Evolutionary conservation across 2,888 invertebrate species (phyloP).

Genomic region (Hybos culiciformis): DNA sequence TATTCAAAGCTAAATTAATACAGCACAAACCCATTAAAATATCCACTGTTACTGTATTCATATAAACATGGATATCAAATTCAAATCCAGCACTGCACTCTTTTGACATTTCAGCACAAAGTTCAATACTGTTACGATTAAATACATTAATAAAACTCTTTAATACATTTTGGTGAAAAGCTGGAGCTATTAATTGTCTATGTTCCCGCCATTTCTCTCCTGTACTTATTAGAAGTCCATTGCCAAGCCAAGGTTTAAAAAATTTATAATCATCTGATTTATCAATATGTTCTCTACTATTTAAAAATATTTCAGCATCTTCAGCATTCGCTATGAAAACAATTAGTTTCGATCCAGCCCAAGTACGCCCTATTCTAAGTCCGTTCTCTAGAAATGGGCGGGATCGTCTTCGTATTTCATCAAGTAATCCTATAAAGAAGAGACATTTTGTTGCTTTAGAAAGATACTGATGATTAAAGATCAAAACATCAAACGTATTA

Average conservation of each 20-base stretch:
- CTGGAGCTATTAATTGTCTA: slow-evolving; percentile 70
- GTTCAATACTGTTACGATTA: slow-evolving; percentile 57
- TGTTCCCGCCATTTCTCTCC: slow-evolving; percentile 69
- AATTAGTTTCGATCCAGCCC: slow-evolving; percentile 55
- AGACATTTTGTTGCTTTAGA: too few relatives aligned
- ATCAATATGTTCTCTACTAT: slow-evolving; percentile 60
- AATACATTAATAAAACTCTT: slow-evolving; percentile 67
- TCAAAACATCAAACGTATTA: too few relatives aligned
- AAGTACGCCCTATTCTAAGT: slow-evolving; percentile 60
- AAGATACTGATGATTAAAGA: too few relatives aligned
- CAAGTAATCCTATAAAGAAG: too few relatives aligned
- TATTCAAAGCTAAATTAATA: too few relatives aligned
- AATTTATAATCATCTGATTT: slow-evolving; percentile 60
- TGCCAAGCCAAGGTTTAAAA: slow-evolving; percentile 69
- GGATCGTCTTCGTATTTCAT: too few relatives aligned
- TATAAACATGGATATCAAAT: slow-evolving; percentile 64
- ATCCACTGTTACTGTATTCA: slow-evolving; percentile 67
- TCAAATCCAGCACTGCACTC: slow-evolving; percentile 45
- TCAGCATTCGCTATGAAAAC: slow-evolving; percentile 54
- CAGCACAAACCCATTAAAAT: too few relatives aligned
- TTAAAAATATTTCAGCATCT: slow-evolving; percentile 59
- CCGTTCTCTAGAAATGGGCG: too few relatives aligned
- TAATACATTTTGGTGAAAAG: slow-evolving; percentile 69
- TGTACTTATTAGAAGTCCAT: slow-evolving; percentile 62
- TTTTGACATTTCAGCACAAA: slow-evolving; percentile 49